These are phyloP conservation scores for Copsychus sechellarum DNA, from an alignment of 2,113 vertebrate species.

Conservation along the genomic window DNA sequence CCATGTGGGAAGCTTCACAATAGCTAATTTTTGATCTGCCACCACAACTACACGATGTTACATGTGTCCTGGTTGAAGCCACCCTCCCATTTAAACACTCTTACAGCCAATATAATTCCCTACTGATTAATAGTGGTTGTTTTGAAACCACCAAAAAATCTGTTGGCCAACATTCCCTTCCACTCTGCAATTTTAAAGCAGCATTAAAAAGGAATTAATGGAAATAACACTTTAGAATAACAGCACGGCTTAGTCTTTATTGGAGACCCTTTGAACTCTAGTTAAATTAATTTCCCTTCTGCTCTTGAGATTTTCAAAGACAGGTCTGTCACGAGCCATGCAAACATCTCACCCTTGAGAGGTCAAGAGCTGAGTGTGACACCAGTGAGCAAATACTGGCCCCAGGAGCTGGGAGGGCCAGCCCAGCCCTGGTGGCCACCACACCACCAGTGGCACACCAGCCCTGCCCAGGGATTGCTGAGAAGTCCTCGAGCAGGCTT, in stretches of 20 bases:
- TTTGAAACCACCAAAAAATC: not conserved
- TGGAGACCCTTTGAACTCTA: not conserved
- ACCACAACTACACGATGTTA: not conserved
- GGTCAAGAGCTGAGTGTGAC: not conserved
- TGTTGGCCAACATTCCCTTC: not conserved
- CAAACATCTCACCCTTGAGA: not conserved
- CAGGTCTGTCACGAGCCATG: not conserved
- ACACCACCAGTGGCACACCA: not conserved
- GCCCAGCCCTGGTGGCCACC: fast-evolving
- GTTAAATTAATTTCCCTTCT: slow-evolving; percentile 49
- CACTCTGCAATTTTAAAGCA: slow-evolving; percentile 1
- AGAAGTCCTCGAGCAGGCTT: not conserved
- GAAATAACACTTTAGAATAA: not conserved
- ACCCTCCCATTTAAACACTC: not conserved
- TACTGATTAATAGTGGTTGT: not conserved
- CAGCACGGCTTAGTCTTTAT: not conserved
- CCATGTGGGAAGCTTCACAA: not conserved
- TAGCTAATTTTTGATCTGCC: slow-evolving; percentile 46
- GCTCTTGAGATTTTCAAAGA: not conserved
- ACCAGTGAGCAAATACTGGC: not conserved
- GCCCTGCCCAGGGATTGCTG: not conserved
- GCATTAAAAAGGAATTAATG: slow-evolving; percentile 37
- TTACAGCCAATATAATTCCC: not conserved
- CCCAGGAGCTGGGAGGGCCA: not conserved
- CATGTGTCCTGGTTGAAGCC: not conserved